These are phyloP conservation scores for Leptopterna dolabrata DNA, from an alignment of 2,888 invertebrate species.

Conservation along the genomic window DNA sequence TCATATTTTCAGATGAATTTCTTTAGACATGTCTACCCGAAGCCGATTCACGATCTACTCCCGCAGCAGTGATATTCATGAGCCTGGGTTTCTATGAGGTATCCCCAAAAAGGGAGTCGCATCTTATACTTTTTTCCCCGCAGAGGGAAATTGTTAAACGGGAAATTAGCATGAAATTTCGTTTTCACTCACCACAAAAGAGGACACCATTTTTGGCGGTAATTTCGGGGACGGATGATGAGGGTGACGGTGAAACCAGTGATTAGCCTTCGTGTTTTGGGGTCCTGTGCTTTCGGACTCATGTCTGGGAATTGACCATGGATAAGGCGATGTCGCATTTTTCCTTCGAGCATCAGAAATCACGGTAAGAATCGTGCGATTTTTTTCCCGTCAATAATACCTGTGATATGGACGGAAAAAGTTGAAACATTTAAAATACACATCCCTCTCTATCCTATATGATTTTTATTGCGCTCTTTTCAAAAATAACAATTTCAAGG, in stretches of 20 bases:
- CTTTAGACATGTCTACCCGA: background rate
- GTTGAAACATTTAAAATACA: no score
- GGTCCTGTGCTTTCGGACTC: background rate
- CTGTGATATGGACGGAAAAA: no score
- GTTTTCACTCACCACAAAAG: background rate
- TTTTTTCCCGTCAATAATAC: no score
- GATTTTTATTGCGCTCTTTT: no score
- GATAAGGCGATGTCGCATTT: background rate
- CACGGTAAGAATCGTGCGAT: no score
- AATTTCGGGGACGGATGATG: slow-evolving; percentile 3
- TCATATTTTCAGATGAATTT: no score
- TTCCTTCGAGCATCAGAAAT: no score
- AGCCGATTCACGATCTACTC: background rate
- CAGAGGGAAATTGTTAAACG: background rate
- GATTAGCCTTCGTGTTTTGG: background rate
- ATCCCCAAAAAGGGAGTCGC: background rate
- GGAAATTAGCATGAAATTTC: background rate
- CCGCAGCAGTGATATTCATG: background rate
- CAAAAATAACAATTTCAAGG: no score
- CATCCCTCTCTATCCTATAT: no score
- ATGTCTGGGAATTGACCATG: background rate
- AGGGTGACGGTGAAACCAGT: background rate
- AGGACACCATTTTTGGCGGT: background rate
- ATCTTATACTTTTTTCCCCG: background rate
- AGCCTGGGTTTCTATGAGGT: background rate